These are phyloP conservation scores for Megaustenia siamemsis DNA, from an alignment of 2,888 invertebrate genomes.

Conservation along the genomic window DNA sequence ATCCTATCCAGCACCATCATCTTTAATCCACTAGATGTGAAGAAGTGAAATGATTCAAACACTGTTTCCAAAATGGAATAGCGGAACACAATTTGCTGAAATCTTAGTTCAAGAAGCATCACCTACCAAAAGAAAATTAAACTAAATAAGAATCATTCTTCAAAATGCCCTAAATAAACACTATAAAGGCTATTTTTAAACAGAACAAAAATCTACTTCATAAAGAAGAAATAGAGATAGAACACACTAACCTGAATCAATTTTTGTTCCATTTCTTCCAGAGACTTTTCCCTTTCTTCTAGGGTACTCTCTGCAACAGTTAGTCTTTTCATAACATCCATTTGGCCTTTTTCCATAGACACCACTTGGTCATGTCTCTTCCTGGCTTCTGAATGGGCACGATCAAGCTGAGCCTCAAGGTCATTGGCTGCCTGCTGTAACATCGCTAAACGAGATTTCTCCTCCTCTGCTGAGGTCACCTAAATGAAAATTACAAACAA, in stretches of 20 bases:
- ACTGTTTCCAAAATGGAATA: no score
- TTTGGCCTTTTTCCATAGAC: slow-evolving; percentile 78
- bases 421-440: slow-evolving; percentile 76
- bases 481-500: slow-evolving; percentile 7
- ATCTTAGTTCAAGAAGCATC: no score
- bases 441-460: slow-evolving; percentile 71
- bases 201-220: background rate
- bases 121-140: no score
- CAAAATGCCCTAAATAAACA: no score
- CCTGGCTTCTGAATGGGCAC: slow-evolving; percentile 75
- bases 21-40: no score
- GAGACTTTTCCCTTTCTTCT: slow-evolving; percentile 77
- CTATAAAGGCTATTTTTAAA: background rate
- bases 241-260: slow-evolving; percentile 39
- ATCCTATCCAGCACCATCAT: no score
- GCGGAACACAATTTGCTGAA: no score
- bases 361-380: slow-evolving; percentile 75
- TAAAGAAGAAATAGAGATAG: background rate
- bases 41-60: no score
- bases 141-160: no score
- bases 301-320: slow-evolving; percentile 79
- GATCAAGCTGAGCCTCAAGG: slow-evolving; percentile 77
- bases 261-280: slow-evolving; percentile 76
- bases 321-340: slow-evolving; percentile 78
- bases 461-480: slow-evolving; percentile 78